A percentile compares a stretch with the other conserved stretches of the same genome.
phyloP scores from a whole-genome alignment of 1,140 invertebrate genomes.

The Andricus grossulariae region DNA sequence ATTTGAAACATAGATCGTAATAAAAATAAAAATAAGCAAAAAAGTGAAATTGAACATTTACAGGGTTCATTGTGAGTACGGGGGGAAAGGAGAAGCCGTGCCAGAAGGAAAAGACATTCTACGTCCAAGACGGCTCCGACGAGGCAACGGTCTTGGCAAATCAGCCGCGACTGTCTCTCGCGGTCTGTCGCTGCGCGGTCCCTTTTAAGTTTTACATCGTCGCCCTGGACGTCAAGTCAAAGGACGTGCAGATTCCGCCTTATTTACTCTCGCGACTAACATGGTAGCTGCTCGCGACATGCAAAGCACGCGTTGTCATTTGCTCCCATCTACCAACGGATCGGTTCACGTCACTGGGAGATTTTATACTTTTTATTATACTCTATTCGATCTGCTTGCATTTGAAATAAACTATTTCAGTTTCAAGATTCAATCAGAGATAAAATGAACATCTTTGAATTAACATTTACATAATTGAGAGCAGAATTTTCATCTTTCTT shows the following conservation, averaged over 20 bases:
- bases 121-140: not conserved
- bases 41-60: not conserved
- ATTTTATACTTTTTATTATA: no score
- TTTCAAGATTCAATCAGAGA: no score
- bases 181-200: slow-evolving; percentile 59
- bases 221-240: slow-evolving; percentile 68
- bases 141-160: slow-evolving; percentile 58
- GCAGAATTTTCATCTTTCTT: no score
- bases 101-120: slow-evolving; percentile 4
- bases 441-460: no score
- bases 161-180: slow-evolving; percentile 57
- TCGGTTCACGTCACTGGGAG: slow-evolving; percentile 52
- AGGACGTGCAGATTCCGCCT: slow-evolving; percentile 68
- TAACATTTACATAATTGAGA: no score
- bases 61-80: not conserved
- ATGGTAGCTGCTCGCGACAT: slow-evolving; percentile 59
- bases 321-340: slow-evolving; percentile 64
- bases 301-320: slow-evolving; percentile 70
- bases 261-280: slow-evolving; percentile 62
- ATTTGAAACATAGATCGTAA: no score
- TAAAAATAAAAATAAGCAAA: no score
- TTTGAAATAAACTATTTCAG: no score
- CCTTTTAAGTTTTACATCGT: slow-evolving; percentile 65
- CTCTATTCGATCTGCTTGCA: no score
- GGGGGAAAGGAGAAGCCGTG: not conserved